A percentile compares a stretch with the other conserved stretches of the same genome.
Conservation (phyloP, 1,140 invertebrate genomes). For the Papilio machaon region DNA sequence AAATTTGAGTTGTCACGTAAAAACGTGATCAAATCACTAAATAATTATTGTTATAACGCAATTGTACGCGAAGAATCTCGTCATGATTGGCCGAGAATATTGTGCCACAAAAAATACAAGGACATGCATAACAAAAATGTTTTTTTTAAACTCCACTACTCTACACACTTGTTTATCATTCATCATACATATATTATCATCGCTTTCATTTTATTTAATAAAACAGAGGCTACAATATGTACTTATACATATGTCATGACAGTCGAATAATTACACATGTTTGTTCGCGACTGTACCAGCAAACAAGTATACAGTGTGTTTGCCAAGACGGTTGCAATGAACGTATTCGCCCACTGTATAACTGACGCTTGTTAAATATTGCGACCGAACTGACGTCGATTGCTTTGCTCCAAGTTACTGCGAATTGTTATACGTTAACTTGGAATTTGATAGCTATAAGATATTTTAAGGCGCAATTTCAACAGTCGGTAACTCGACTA, state of each 20-base stretch:
- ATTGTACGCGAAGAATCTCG: too few species aligned
- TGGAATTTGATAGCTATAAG: not conserved
- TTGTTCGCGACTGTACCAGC: constrained; percentile 1
- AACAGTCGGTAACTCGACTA: too few species aligned
- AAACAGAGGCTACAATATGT: not conserved
- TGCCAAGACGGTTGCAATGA: constrained; percentile 31
- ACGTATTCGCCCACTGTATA: constrained; percentile 10
- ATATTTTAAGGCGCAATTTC: too few species aligned
- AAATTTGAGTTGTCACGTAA: too few species aligned
- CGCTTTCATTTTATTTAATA: not conserved
- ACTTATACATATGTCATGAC: not conserved
- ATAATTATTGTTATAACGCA: too few species aligned
- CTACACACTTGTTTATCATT: too few species aligned
- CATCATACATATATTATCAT: too few species aligned
- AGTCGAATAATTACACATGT: not conserved
- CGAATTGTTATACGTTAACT: not conserved
- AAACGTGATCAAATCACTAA: too few species aligned
- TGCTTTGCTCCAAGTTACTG: not conserved
- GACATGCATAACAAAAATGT: too few species aligned
- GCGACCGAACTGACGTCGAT: constrained; percentile 4
- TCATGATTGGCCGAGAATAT: too few species aligned
- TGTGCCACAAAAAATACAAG: too few species aligned
- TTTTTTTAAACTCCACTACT: too few species aligned
- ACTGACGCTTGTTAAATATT: constrained; percentile 26
- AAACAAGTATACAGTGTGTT: constrained; percentile 28